Conservation (phyloP, 2,797 vertebrate genomes). For the Hyperoplus immaculatus region DNA sequence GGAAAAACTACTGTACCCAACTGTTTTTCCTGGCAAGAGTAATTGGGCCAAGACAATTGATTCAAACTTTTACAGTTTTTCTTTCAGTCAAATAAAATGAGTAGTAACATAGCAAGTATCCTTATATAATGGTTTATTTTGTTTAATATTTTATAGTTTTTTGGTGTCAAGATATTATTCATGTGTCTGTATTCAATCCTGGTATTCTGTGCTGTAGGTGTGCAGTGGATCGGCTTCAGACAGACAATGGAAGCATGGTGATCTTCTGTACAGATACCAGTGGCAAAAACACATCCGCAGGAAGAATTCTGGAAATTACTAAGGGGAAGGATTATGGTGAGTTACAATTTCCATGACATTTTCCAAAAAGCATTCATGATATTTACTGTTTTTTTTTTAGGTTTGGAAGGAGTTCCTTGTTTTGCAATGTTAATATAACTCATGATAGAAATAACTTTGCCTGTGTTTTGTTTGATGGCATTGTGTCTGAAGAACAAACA, state of each 20-base stretch:
- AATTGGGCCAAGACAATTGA: not conserved
- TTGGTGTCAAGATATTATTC: conserved; percentile 8
- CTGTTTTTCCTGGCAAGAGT: not conserved
- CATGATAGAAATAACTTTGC: conserved; percentile 41
- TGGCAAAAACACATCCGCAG: conserved; percentile 92
- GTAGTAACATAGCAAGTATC: not conserved
- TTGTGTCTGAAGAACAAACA: conserved; percentile 53
- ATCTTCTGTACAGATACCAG: conserved; percentile 96
- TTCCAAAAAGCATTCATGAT: conserved; percentile 39
- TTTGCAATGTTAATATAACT: conserved; percentile 35
- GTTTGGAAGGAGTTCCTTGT: conserved; percentile 37
- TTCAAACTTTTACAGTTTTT: not conserved
- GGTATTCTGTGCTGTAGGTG: conserved; percentile 85
- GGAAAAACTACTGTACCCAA: not conserved
- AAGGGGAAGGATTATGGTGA: conserved; percentile 98
- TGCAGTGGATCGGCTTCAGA: conserved; percentile 92
- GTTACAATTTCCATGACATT: conserved; percentile 65
- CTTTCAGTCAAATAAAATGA: not conserved
- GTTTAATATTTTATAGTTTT: not conserved
- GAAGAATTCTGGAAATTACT: conserved; percentile 95
- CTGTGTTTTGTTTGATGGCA: conserved; percentile 41
- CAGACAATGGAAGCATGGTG: conserved; percentile 92
- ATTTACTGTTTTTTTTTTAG: conserved; percentile 32
- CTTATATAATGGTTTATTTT: not conserved
- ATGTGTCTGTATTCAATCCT: conserved; percentile 19